Base-by-base conservation (phyloP, 2,113 vertebrate species). In the Festucalex cinctus region DNA sequence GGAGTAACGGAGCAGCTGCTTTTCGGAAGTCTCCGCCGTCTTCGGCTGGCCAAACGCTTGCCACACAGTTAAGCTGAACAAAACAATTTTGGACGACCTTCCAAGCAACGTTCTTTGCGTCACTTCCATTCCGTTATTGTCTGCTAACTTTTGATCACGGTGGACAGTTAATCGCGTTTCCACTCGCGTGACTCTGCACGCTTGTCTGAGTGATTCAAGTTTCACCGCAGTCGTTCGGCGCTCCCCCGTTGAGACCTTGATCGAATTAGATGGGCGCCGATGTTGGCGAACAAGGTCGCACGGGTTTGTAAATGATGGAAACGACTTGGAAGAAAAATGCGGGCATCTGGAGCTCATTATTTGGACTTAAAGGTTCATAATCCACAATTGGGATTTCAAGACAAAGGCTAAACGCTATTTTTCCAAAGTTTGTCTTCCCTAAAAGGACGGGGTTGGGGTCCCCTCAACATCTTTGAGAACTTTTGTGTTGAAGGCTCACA, bases 141-240 rank as follows among this genome's bases (percentile, higher is more conserved):
- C n/a, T 64, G 49, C 48, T 71, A 58, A 61, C 69, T 71, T 68
- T 72, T 66, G 32, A 65, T 81, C 54, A 71, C 32, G 73, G 67
- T 75, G 37, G 60, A 44, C 59, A 75, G 32, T 61, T 60, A 78
- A 79, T 80, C 60, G 60, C 78, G 59, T 79, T 75, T 71, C 35
- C 66, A 12, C 63, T 68, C 54, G 32, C 12, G 63, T 39, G 48
- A 10, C 39, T 77, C 49, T 51, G 37, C 41, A 51, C 69, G 71
- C 65, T 63, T 37, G 61, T 66, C 65, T 36, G 26, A 70, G 71
- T 70, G 65, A 80, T 84, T 70, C 73, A 74, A 74, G 65, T 84
- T 73, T 37, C 74, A 43, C 43, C 71, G 71, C 71, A 66, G 46
- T 43, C 24, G 19, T 61, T 65, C 44, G 56, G 51, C 61, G 19